Evolutionary conservation across 2,113 vertebrate genomes (phyloP).

Genomic region (Marmota flaviventris): DNA sequence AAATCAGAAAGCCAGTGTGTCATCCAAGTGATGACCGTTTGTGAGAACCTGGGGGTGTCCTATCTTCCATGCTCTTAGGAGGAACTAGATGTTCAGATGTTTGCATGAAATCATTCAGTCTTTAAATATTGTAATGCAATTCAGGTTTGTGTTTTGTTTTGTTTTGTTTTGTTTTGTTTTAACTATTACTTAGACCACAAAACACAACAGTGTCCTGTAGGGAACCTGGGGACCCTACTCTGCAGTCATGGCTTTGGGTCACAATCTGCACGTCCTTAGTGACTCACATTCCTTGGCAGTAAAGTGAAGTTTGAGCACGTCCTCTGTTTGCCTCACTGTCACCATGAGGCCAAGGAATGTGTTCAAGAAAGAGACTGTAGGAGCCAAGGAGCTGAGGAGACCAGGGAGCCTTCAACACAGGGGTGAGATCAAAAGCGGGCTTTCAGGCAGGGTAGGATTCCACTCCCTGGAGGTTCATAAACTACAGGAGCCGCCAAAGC

Average conservation of each 20-base stretch:
- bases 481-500: too few relatives aligned
- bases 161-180: neutral
- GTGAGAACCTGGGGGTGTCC: neutral
- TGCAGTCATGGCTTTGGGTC: neutral
- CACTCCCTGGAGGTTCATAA: too few relatives aligned
- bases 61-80: neutral
- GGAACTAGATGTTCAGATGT: neutral
- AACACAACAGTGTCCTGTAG: neutral
- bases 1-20: neutral
- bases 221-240: neutral
- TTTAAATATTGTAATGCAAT: neutral
- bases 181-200: neutral
- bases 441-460: too few relatives aligned
- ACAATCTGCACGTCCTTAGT: neutral
- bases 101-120: neutral
- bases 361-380: too few relatives aligned
- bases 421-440: too few relatives aligned
- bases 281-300: neutral
- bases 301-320: neutral
- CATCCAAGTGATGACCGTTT: neutral
- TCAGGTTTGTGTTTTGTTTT: neutral
- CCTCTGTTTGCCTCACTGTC: neutral
- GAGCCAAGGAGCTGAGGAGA: too few relatives aligned
- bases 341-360: neutral
- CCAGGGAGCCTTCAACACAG: too few relatives aligned